Evolutionary conservation across 2,113 vertebrate species (phyloP).

Genomic region (Ginglymostoma cirratum): DNA sequence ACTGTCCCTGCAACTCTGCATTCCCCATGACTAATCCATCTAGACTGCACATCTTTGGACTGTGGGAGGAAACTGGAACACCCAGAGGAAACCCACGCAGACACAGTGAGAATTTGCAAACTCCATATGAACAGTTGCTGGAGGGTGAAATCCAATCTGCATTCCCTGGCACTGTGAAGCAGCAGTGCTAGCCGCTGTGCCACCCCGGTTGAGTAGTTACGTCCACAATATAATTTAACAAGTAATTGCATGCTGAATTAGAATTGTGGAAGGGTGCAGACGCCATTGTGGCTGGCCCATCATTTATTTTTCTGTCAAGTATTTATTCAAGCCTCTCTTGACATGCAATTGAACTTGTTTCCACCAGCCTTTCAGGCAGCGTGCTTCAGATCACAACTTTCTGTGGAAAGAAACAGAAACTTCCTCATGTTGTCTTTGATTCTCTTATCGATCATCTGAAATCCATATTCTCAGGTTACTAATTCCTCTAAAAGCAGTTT

Average conservation of each 20-base stretch:
- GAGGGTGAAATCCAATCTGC: too few relatives aligned
- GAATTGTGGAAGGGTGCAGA: neutral
- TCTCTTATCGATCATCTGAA: neutral
- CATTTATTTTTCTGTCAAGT: neutral
- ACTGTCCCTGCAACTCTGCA: too few relatives aligned
- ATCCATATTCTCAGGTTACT: neutral
- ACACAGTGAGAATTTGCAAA: too few relatives aligned
- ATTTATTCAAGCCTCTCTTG: neutral
- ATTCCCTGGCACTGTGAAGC: too few relatives aligned
- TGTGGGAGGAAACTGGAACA: too few relatives aligned
- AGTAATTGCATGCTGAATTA: neutral
- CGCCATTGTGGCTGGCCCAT: neutral
- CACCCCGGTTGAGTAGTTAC: neutral
- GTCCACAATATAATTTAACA: neutral
- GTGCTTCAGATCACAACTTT: neutral
- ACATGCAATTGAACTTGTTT: neutral
- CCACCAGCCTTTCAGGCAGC: neutral
- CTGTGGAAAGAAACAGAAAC: neutral
- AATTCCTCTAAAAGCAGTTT: neutral
- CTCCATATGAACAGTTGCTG: too few relatives aligned
- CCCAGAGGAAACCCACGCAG: too few relatives aligned
- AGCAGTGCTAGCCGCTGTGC: too few relatives aligned
- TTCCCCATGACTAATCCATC: too few relatives aligned
- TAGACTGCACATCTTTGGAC: too few relatives aligned
- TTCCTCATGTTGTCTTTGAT: neutral